These are phyloP conservation scores for Abrostola tripartita DNA, from an alignment of 2,888 invertebrate species.

Conservation along the genomic window DNA sequence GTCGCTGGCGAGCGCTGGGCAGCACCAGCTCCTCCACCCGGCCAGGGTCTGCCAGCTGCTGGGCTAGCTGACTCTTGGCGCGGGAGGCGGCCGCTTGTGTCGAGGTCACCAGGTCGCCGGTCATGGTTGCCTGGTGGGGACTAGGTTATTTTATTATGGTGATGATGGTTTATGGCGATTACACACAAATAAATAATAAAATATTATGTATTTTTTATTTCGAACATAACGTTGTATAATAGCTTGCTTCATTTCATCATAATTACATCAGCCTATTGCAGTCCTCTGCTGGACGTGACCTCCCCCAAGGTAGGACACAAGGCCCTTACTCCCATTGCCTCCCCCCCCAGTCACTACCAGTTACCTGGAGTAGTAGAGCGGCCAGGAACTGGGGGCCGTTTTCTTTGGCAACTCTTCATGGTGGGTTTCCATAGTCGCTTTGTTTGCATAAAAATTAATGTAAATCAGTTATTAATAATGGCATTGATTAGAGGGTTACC, in stretches of 20 bases:
- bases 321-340: no score
- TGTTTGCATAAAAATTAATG: background rate
- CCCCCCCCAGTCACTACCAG: no score
- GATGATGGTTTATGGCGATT: background rate
- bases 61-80: conserved; percentile 85
- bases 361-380: no score
- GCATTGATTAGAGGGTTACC: conserved; percentile 75
- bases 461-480: background rate
- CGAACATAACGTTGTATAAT: no score
- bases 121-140: conserved; percentile 87
- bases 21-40: conserved; percentile 65
- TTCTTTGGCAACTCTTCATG: background rate
- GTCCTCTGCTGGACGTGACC: no score
- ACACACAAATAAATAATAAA: background rate
- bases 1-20: conserved; percentile 71
- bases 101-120: conserved; percentile 92
- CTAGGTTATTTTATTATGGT: conserved; percentile 34
- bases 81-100: conserved; percentile 87
- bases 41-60: conserved; percentile 58
- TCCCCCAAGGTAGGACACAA: no score
- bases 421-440: background rate
- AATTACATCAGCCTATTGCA: no score
- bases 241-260: no score
- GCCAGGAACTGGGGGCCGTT: no score
- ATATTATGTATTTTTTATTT: no score